A percentile compares a stretch with the other conserved stretches of the same genome.
Conservation (phyloP, 2,797 vertebrate species). For the Poeciliopsis infans region DNA sequence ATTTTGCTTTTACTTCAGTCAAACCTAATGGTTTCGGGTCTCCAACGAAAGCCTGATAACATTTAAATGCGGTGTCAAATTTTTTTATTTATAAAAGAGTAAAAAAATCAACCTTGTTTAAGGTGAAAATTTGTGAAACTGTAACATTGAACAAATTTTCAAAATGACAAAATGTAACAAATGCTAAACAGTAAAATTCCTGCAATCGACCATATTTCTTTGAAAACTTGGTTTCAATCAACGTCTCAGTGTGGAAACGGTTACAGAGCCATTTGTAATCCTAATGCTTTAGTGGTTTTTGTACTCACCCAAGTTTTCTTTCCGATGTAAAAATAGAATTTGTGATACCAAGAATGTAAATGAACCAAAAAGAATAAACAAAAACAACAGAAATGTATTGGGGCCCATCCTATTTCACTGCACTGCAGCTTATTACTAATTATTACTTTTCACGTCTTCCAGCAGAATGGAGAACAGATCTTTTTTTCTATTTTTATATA, state of each 20-base stretch:
- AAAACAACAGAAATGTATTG: neutral
- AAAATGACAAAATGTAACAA: no score
- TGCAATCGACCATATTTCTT: neutral
- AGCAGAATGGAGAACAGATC: constrained; percentile 44
- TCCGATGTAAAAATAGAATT: neutral
- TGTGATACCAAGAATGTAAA: neutral
- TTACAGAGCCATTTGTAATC: no score
- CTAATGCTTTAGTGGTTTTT: neutral
- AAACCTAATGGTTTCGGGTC: neutral
- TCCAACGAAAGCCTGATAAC: neutral
- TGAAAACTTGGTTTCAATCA: neutral
- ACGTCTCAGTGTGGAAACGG: neutral
- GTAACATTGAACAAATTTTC: neutral
- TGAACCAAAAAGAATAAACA: neutral
- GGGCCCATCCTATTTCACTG: neutral
- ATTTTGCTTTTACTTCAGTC: neutral
- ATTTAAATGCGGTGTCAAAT: neutral
- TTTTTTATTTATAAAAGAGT: neutral
- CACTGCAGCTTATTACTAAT: neutral
- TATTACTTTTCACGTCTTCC: constrained; percentile 36
- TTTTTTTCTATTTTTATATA: constrained; percentile 27
- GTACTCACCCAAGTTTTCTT: neutral
- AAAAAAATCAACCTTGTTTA: neutral
- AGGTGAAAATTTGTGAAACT: neutral
- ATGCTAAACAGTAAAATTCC: neutral